A percentile compares a stretch with the other conserved stretches of the same genome.
These are phyloP conservation scores for Morpho achilles DNA, from an alignment of 2,888 invertebrate genomes.

Conservation along the genomic window DNA sequence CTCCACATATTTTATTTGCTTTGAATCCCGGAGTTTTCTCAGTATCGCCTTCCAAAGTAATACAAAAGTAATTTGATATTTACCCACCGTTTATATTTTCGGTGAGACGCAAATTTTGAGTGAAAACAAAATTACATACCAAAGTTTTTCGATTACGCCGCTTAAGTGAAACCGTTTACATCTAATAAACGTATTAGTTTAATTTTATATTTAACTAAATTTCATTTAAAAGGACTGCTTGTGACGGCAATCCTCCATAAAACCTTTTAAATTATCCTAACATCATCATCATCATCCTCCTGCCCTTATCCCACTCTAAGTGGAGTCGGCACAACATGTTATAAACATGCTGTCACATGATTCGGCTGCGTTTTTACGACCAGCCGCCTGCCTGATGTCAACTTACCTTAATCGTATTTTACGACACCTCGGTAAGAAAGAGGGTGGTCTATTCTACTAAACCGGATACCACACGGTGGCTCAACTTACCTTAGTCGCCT, in stretches of 20 bases:
- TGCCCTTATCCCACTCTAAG: no score
- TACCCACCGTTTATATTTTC: neutral
- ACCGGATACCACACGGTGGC: no score
- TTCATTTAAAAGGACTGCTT: neutral
- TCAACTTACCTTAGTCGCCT: no score
- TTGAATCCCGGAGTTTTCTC: neutral
- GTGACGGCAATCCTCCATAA: neutral
- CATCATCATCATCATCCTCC: no score
- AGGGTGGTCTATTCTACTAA: no score
- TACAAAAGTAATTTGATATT: conserved; percentile 2
- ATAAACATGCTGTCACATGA: no score
- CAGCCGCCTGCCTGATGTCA: no score
- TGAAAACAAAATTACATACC: conserved; percentile 1
- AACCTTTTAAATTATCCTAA: neutral
- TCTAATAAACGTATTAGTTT: conserved; percentile 1
- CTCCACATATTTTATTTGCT: neutral
- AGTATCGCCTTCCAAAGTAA: neutral
- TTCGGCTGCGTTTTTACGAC: no score
- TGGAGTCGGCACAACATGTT: no score
- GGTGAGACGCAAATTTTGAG: conserved; percentile 1
- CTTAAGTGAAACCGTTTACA: conserved; percentile 1
- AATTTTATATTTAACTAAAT: neutral
- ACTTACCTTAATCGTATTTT: no score
- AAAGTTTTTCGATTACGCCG: conserved; percentile 10
- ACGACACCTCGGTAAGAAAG: no score